Evolutionary conservation across 2,888 invertebrate species (phyloP).

Genomic region (Cryptocephalus moraei): DNA sequence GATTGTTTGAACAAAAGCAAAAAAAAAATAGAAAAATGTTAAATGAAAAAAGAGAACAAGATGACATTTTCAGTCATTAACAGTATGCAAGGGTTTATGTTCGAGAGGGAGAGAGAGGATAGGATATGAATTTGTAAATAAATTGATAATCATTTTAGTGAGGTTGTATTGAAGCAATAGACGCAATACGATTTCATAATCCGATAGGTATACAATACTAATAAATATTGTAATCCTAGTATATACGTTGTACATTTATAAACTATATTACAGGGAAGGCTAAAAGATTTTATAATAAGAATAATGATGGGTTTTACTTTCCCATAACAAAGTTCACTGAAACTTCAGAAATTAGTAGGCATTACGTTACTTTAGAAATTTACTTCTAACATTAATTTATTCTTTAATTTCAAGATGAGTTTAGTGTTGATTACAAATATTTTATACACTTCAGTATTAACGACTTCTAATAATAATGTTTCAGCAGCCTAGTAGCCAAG

Average conservation of each 20-base stretch:
- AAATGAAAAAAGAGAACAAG: constrained; percentile 3
- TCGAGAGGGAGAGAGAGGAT: constrained; percentile 27
- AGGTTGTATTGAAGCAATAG: constrained; percentile 35
- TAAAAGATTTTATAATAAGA: too few relatives aligned
- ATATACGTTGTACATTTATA: constrained; percentile 7
- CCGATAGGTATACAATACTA: constrained; percentile 21
- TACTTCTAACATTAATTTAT: too few relatives aligned
- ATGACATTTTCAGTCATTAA: constrained; percentile 8
- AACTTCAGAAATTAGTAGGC: too few relatives aligned
- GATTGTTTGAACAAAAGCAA: neutral
- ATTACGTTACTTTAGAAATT: neutral
- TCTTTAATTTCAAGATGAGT: too few relatives aligned
- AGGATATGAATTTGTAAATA: constrained; percentile 29
- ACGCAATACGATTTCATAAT: constrained; percentile 32
- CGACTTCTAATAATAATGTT: too few relatives aligned
- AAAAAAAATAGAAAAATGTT: neutral
- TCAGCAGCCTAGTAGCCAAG: too few relatives aligned
- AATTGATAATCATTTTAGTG: constrained; percentile 33
- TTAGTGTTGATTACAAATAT: too few relatives aligned
- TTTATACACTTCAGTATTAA: too few relatives aligned
- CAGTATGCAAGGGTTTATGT: constrained; percentile 13
- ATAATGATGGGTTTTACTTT: constrained; percentile 3
- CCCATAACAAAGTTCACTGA: too few relatives aligned
- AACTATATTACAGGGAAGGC: neutral
- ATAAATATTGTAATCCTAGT: constrained; percentile 28